Evolutionary conservation across 1,140 invertebrate species (phyloP).

Genomic region (Olivierus martensii): DNA sequence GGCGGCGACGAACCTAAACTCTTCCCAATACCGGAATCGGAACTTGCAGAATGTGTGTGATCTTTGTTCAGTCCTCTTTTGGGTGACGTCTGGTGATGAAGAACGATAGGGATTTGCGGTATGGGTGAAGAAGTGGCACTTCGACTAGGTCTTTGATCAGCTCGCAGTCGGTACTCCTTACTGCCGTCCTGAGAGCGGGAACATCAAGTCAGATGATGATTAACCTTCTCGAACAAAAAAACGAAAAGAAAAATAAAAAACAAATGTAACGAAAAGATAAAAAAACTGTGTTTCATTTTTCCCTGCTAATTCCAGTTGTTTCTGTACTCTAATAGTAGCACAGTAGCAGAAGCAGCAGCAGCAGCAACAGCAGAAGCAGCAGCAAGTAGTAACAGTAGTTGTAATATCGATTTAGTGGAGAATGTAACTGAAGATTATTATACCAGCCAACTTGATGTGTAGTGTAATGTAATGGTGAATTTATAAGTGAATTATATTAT

Average conservation of each 20-base stretch:
- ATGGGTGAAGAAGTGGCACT: constrained; percentile 16
- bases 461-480: too few species aligned
- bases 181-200: not conserved
- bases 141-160: constrained; percentile 4
- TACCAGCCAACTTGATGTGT: too few species aligned
- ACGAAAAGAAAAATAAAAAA: too few species aligned
- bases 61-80: constrained; percentile 17
- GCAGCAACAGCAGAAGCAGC: not conserved
- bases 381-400: not conserved
- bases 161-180: not conserved
- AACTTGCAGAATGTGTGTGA: constrained; percentile 19
- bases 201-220: not conserved
- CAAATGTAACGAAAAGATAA: not conserved
- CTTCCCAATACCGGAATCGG: constrained; percentile 23
- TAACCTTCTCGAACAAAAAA: too few species aligned
- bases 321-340: too few species aligned
- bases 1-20: constrained; percentile 20
- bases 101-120: constrained; percentile 10
- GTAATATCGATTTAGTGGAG: too few species aligned
- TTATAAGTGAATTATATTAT: too few species aligned
- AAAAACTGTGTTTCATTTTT: too few species aligned
- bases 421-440: too few species aligned
- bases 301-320: too few species aligned
- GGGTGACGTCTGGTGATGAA: constrained; percentile 10
- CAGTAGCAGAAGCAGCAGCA: too few species aligned